These are phyloP conservation scores for Prorops nasuta DNA, from an alignment of 1,140 invertebrate species.

Conservation along the genomic window DNA sequence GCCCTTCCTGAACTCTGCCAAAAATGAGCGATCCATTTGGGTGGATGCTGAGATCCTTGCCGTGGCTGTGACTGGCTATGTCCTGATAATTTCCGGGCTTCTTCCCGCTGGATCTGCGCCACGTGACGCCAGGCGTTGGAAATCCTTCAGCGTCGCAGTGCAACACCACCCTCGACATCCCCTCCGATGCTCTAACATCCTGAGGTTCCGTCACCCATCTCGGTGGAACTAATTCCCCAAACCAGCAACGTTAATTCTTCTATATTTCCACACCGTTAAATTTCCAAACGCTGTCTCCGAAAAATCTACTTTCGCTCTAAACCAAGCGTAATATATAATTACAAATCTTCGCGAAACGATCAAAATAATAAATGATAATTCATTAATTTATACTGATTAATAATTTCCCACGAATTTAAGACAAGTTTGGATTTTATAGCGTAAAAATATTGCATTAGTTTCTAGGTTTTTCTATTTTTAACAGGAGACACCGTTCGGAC, in stretches of 20 bases:
- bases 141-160: constrained; percentile 91
- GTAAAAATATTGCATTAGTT: too few species aligned
- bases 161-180: constrained; percentile 72
- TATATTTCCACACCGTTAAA: too few species aligned
- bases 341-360: too few species aligned
- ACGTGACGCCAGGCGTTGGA: constrained; percentile 82
- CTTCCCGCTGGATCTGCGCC: constrained; percentile 80
- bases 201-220: constrained; percentile 87
- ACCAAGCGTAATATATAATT: too few species aligned
- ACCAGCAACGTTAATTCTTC: constrained; percentile 21
- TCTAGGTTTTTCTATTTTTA: too few species aligned
- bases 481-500: too few species aligned
- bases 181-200: constrained; percentile 82
- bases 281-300: too few species aligned
- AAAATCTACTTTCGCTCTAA: too few species aligned
- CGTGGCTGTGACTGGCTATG: constrained; percentile 58
- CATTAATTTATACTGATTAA: too few species aligned
- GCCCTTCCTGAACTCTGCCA: constrained; percentile 76
- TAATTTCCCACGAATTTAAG: too few species aligned
- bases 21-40: constrained; percentile 81
- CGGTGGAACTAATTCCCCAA: constrained; percentile 73
- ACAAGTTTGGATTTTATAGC: too few species aligned
- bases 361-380: too few species aligned
- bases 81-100: constrained; percentile 84
- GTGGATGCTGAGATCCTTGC: constrained; percentile 64